These are phyloP conservation scores for Bergia puertoricense DNA, from an alignment of 92 coral and sea anemone species.

Conservation along the genomic window DNA sequence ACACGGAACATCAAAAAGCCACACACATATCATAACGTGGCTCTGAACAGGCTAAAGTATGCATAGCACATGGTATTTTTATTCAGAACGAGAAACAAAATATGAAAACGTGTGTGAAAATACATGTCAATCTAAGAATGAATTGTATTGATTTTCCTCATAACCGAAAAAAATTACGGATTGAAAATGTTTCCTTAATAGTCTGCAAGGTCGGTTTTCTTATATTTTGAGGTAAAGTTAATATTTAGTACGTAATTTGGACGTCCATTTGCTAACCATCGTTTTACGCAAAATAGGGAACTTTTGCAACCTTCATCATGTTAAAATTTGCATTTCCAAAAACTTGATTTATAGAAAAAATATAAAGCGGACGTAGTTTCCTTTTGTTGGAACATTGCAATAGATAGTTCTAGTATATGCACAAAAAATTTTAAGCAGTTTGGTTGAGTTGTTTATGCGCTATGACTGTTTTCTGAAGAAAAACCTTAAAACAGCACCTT, in stretches of 20 bases:
- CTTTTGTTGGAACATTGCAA: constrained; percentile 3
- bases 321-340: background rate
- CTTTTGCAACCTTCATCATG: constrained; percentile 11
- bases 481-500: constrained; percentile 15
- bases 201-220: constrained; percentile 15
- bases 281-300: constrained; percentile 12
- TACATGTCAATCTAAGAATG: constrained; percentile 17
- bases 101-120: constrained; percentile 10
- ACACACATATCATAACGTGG: background rate
- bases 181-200: constrained; percentile 14
- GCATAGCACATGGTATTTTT: constrained; percentile 1
- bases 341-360: constrained; percentile 13
- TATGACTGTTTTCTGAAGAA: background rate
- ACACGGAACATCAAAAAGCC: constrained; percentile 16
- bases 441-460: background rate
- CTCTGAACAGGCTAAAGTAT: background rate
- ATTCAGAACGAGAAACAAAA: constrained; percentile 9
- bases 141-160: background rate
- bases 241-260: constrained; percentile 11
- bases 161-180: background rate
- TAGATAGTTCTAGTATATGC: constrained; percentile 9
- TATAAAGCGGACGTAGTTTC: constrained; percentile 9
- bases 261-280: constrained; percentile 15
- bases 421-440: constrained; percentile 18
- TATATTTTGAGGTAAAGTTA: background rate